Evolutionary conservation across 2,888 invertebrate species (phyloP).

Genomic region (Plutella xylostella): DNA sequence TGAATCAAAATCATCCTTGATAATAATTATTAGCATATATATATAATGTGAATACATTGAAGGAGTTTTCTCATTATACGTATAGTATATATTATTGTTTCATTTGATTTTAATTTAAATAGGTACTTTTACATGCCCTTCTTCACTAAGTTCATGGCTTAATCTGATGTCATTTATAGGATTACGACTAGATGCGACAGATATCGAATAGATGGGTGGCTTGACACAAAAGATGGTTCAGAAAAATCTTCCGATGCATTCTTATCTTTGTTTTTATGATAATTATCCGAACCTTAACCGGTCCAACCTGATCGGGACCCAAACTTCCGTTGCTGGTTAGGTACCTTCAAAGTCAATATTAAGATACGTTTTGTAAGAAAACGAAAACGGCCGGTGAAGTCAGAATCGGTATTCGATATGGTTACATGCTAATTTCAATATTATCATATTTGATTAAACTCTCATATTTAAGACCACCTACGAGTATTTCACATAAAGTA

Average conservation of each 20-base stretch:
- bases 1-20: too few relatives aligned
- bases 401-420: neutral
- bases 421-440: neutral
- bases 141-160: slow-evolving; percentile 35
- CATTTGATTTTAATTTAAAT: too few relatives aligned
- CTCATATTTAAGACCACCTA: slow-evolving; percentile 2
- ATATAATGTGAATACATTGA: too few relatives aligned
- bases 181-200: slow-evolving; percentile 61
- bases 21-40: too few relatives aligned
- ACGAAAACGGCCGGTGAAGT: neutral
- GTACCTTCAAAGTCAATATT: slow-evolving; percentile 28
- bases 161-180: slow-evolving; percentile 66
- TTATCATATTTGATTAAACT: slow-evolving; percentile 4
- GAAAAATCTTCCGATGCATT: slow-evolving; percentile 60
- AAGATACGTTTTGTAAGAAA: slow-evolving; percentile 21
- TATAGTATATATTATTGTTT: too few relatives aligned
- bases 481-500: too few relatives aligned
- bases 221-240: slow-evolving; percentile 46
- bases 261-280: slow-evolving; percentile 64
- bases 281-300: slow-evolving; percentile 42
- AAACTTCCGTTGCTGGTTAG: slow-evolving; percentile 57
- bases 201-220: slow-evolving; percentile 52
- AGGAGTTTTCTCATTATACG: too few relatives aligned
- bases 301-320: slow-evolving; percentile 36
- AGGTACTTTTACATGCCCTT: too few relatives aligned